phyloP scores from a whole-genome alignment of 53 echinoderm and acorn worm species.

The Echinometra lucunter region DNA sequence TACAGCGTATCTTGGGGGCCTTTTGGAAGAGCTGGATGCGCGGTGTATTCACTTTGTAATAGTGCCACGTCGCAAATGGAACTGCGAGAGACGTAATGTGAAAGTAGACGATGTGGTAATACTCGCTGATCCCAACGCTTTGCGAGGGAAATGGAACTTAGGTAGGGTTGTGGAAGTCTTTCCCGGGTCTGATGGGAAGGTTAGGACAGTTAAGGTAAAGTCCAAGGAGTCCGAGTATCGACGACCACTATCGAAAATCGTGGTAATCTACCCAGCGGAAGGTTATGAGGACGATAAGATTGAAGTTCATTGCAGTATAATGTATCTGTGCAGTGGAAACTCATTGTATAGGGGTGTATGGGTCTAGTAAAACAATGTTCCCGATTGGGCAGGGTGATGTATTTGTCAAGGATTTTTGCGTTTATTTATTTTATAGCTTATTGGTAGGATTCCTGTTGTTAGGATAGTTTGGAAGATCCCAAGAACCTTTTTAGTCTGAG shows the following conservation, averaged over 20 bases:
- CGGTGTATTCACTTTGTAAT: slow-evolving; percentile 69
- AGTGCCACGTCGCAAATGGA: slow-evolving; percentile 75
- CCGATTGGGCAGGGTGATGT: no score
- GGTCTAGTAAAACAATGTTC: background rate
- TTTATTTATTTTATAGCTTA: no score
- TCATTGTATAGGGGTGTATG: no score
- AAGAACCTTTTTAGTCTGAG: background rate
- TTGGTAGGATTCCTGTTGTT: no score
- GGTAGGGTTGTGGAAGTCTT: slow-evolving; percentile 66
- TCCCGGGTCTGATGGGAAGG: slow-evolving; percentile 68
- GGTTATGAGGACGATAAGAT: slow-evolving; percentile 54
- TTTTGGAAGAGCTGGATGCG: slow-evolving; percentile 75
- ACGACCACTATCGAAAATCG: slow-evolving; percentile 69
- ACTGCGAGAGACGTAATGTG: slow-evolving; percentile 65
- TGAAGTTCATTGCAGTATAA: background rate
- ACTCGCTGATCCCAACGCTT: slow-evolving; percentile 63
- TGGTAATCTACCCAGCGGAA: slow-evolving; percentile 72
- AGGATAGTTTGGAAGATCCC: no score
- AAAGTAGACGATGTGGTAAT: slow-evolving; percentile 67
- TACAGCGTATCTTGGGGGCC: slow-evolving; percentile 66
- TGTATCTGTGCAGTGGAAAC: no score
- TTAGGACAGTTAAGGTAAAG: slow-evolving; percentile 73
- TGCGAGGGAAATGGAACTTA: slow-evolving; percentile 75
- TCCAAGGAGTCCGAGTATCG: slow-evolving; percentile 50
- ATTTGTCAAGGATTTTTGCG: no score